Percentiles rank a stretch among this genome's conserved stretches.
These are phyloP conservation scores for Drosophila truncata DNA, from an alignment of 1,140 invertebrate species.

Conservation along the genomic window DNA sequence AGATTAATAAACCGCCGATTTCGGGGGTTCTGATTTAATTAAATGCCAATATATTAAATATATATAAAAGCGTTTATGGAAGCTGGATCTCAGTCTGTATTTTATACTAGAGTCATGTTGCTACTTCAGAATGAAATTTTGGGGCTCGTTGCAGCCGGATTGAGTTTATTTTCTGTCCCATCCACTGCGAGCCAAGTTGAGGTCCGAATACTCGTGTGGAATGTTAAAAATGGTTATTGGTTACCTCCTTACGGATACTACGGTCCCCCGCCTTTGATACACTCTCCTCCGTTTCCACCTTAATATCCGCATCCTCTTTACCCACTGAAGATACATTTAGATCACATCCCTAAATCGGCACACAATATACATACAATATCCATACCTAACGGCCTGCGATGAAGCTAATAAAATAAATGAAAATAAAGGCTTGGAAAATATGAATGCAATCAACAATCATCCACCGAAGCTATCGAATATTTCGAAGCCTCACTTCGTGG, in stretches of 20 bases:
- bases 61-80: not conserved
- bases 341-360: not conserved
- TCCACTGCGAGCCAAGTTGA: not conserved
- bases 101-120: not conserved
- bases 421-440: not conserved
- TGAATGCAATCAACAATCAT: not conserved
- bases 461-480: not conserved
- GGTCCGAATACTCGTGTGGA: slow-evolving; percentile 5
- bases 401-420: not conserved
- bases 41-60: not conserved
- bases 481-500: not conserved
- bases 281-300: not conserved
- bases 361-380: not conserved
- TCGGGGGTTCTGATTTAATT: not conserved
- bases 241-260: not conserved
- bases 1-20: not conserved
- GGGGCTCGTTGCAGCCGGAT: not conserved
- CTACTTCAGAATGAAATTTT: not conserved
- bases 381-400: not conserved
- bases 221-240: not conserved
- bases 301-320: not conserved
- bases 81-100: not conserved
- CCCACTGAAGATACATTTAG: not conserved
- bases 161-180: not conserved
- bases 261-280: not conserved